Conservation (phyloP, 2,113 vertebrate species). For the Casuarius casuarius region DNA sequence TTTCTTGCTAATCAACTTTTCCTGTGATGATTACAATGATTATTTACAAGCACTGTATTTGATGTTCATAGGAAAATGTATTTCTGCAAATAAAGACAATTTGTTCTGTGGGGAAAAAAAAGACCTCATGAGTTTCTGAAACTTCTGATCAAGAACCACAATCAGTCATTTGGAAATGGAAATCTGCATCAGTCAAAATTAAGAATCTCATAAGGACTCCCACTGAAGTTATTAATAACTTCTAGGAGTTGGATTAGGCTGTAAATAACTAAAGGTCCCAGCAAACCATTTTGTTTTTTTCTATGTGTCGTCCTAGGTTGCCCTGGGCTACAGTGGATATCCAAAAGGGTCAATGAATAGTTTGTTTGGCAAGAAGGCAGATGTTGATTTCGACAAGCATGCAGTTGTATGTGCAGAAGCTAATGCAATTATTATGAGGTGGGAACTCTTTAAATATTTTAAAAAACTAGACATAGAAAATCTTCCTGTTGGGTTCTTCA, state of each 20-base stretch:
- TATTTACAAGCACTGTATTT: background rate
- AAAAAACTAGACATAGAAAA: background rate
- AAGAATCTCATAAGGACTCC: background rate
- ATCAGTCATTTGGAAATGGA: background rate
- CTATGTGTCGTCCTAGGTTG: background rate
- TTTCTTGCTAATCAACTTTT: background rate
- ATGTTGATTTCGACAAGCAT: background rate
- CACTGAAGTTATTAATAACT: background rate
- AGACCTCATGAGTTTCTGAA: background rate
- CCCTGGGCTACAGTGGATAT: conserved; percentile 21
- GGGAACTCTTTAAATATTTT: background rate
- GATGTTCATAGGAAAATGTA: background rate
- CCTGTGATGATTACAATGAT: background rate
- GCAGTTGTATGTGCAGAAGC: conserved; percentile 9
- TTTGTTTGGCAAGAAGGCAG: background rate
- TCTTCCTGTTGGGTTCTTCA: background rate
- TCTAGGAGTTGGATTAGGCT: background rate
- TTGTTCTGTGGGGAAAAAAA: background rate
- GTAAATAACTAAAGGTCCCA: background rate
- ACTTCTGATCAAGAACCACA: background rate
- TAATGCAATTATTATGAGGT: conserved; percentile 37
- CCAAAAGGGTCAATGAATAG: conserved; percentile 7
- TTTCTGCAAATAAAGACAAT: background rate
- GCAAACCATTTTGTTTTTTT: background rate
- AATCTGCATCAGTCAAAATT: background rate